Percentiles rank a stretch among this genome's conserved stretches.
Conservation (phyloP, 2,888 invertebrate species). For the Hydraecia micacea region DNA sequence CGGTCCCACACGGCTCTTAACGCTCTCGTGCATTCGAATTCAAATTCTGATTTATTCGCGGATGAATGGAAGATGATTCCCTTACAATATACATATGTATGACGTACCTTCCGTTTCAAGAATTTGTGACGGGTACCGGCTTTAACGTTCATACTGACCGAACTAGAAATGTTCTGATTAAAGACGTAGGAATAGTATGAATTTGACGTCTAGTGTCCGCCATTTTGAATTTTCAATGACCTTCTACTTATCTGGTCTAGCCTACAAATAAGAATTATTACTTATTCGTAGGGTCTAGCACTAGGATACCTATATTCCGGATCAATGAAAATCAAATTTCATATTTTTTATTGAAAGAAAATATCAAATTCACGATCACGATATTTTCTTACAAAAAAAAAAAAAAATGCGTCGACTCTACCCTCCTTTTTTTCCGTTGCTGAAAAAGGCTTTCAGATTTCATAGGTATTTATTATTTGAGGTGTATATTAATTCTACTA, state of each 20-base stretch:
- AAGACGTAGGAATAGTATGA: background rate
- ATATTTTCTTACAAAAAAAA: no score
- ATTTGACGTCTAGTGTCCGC: background rate
- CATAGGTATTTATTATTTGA: background rate
- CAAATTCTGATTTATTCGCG: constrained; percentile 55
- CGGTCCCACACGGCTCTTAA: constrained; percentile 28
- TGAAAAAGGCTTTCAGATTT: background rate
- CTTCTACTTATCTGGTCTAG: background rate
- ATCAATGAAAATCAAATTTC: background rate
- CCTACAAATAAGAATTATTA: no score
- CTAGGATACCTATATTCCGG: background rate
- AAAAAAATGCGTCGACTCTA: no score
- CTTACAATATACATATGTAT: constrained; percentile 53
- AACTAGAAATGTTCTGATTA: background rate
- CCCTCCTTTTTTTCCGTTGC: no score
- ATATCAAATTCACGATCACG: no score
- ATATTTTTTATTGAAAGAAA: no score
- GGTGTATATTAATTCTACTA: background rate
- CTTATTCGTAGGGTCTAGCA: no score
- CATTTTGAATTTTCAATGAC: constrained; percentile 10
- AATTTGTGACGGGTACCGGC: constrained; percentile 9
- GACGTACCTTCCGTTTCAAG: constrained; percentile 33
- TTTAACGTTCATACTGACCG: background rate
- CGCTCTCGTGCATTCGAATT: constrained; percentile 38
- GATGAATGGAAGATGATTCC: constrained; percentile 55